Evolutionary conservation across 30 jellyfish, hydroid and myxozoan genomes (phyloP), one percentile per base, ranked within the genome.

Genomic region (Aurelia aurita): DNA sequence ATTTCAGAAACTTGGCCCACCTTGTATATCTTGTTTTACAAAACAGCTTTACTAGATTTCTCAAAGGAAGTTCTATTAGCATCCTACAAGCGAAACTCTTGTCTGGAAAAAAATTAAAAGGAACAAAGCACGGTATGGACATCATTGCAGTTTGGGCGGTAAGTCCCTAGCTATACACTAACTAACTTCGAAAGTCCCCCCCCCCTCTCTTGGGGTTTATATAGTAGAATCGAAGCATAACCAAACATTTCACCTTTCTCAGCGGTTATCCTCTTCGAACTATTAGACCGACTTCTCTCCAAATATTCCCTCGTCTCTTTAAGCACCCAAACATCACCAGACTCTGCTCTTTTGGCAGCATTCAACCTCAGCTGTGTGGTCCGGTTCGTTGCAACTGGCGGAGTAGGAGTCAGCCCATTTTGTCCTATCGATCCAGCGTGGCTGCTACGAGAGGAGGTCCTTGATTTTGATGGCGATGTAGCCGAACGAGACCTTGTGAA

Each of bases 381-480:
- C 45, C 85, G 81, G 44, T 82, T 82, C 6, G 86, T 60, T 35
- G 91, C 91, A 0, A 82, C 91, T 2, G 91, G 91, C 7, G 90
- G 78, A 43, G 80, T 11, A 55, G 77, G 91, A 60, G 74, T 69
- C 72, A 49, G 5, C 14, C 35, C 55, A 21, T 47, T 67, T 35
- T 53, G 63, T 47, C 16, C 20, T 8, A 27, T 5, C 0, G 32
- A 14, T 16, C 59, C 46, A 8, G 51, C 51, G 9, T 39, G 51
- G 31, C 59, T 68, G 16, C 32, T 19, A 8, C 14, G 67, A 11
- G 86, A 74, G 11, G 87, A 68, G 39, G 26, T 27, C 26, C 59
- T 61, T 34, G 59, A 28, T 34, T 58, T 76, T 11, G 44, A n/a
- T 11, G n/a, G 20, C 25, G 35, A 64, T 16, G 26, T 21, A 9